Conservation (phyloP, 1,140 invertebrate species). For the Mercenaria mercenaria region DNA sequence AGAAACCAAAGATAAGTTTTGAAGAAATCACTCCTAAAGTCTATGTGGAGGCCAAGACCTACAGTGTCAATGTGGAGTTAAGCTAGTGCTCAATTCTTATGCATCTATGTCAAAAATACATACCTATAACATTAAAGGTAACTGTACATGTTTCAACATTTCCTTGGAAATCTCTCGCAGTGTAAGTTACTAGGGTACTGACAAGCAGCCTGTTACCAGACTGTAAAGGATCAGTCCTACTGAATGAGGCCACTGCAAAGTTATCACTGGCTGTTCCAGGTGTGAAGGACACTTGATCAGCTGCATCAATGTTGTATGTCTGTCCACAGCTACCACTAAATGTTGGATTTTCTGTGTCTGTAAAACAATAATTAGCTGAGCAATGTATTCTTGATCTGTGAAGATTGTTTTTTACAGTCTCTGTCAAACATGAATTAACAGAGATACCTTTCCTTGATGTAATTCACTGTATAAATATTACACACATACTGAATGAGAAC, state of each 20-base stretch:
- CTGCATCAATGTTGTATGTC: not conserved
- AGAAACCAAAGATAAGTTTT: not conserved
- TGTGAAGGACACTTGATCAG: not conserved
- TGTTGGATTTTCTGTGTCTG: not conserved
- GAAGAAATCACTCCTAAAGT: not conserved
- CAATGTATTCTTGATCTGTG: too few species aligned
- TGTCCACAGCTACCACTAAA: not conserved
- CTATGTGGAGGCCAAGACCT: not conserved
- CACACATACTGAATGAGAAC: too few species aligned
- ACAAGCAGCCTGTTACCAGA: not conserved
- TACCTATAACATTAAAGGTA: conserved; percentile 15
- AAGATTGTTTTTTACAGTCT: too few species aligned
- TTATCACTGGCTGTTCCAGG: not conserved
- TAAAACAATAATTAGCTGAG: not conserved
- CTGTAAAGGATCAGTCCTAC: not conserved
- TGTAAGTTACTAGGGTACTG: not conserved
- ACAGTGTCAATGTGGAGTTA: too few species aligned
- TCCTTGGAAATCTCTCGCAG: not conserved
- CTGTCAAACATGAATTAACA: too few species aligned
- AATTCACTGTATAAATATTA: too few species aligned
- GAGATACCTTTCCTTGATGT: too few species aligned
- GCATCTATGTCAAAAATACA: not conserved
- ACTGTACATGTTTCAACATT: conserved; percentile 16
- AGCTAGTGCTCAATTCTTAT: too few species aligned
- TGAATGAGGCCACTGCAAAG: not conserved